These are phyloP conservation scores for Mesocricetus auratus DNA, from an alignment of 2,113 vertebrate genomes.

Conservation along the genomic window DNA sequence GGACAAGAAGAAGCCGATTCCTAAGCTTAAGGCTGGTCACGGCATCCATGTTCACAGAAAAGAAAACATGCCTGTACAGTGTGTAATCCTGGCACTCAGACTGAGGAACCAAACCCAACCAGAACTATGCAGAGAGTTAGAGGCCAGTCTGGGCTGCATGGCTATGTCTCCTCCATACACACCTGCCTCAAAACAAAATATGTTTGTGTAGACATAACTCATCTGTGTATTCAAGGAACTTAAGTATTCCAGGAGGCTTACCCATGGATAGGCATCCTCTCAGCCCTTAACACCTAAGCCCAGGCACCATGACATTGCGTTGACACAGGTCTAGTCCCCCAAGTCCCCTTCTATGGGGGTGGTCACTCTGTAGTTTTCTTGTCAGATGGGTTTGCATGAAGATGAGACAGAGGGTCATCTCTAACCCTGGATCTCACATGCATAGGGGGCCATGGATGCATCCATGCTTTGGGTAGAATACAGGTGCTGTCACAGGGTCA, in stretches of 20 bases:
- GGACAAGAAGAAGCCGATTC: neutral
- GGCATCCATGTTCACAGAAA: neutral
- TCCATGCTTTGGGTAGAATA: conserved; percentile 7
- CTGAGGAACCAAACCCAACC: neutral
- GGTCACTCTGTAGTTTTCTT: neutral
- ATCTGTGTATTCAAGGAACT: neutral
- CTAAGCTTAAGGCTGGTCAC: neutral
- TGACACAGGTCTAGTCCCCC: neutral
- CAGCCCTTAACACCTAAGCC: neutral
- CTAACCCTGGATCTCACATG: neutral
- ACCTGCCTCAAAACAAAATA: neutral
- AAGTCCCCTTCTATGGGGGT: neutral
- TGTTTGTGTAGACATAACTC: neutral
- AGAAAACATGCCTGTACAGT: neutral
- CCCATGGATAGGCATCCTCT: neutral
- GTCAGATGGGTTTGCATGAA: neutral
- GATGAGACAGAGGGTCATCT: neutral
- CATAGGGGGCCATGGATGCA: neutral
- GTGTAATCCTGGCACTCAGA: neutral
- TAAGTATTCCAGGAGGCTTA: neutral
- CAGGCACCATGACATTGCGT: neutral
- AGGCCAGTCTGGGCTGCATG: neutral
- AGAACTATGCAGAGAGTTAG: neutral
- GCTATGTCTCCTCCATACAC: neutral
- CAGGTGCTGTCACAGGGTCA: neutral